Evolutionary conservation across 2,113 vertebrate species (phyloP), one percentile per base, ranked within the genome.

Genomic region (Hemichromis elongatus): DNA sequence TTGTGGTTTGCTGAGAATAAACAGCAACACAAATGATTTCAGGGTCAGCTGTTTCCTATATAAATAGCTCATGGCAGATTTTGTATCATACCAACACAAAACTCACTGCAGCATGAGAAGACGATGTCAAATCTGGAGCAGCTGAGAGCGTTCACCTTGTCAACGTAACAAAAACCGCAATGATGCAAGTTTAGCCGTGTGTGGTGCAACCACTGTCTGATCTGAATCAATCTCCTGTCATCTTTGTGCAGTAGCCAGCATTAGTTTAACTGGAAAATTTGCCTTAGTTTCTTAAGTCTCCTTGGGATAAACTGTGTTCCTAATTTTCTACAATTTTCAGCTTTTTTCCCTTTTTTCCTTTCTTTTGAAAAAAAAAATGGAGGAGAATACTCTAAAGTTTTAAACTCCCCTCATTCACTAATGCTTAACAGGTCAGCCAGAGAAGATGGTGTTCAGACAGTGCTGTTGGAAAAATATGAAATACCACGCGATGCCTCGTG

Each of bases 121-220:
- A 7, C 11, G 9, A 66, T 63, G 82, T 57, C 47, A 52, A 82
- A 81, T 87, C 1, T 57, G 28, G 6, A 61, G 68, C 37, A 37
- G 81, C 33, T 82, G 40, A 79, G 56, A 53, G 47, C 68, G 47
- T 79, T 83, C 70, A 90, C 84, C 63, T 81, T 80, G 83, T 90
- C 75, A 42, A 30, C 56, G 35, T 57, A 61, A 45, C n/a, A 35
- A 66, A 50, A 80, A 33, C 77, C 2, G 1, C 30, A 7, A 2
- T 79, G 85, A 90, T 92, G 85, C 84, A 52, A 79, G 80, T 82
- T 59, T n/a, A 82, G 83, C 85, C 47, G 78, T 8, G 73, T 85
- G 86, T 68, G 86, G 50, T 57, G 88, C 77, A 90, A 87, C 87
- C 66, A 79, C 82, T 86, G 92, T 86, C 88, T 90, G 86, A 87